A percentile compares a stretch with the other conserved stretches of the same genome.
Conservation (phyloP, 2,797 vertebrate genomes). For the Moxostoma hubbsi region DNA sequence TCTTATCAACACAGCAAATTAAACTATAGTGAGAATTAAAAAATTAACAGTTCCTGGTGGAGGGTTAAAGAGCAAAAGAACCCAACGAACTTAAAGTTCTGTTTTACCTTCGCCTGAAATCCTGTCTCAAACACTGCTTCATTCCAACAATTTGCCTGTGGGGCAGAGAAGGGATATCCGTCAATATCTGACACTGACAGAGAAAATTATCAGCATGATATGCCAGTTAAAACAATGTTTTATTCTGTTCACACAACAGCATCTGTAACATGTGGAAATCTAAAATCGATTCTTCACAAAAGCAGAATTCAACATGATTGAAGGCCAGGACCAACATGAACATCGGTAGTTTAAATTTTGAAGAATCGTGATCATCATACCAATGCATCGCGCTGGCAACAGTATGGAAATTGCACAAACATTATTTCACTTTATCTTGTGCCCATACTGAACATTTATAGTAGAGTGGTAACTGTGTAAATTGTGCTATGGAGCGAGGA, state of each 20-base stretch:
- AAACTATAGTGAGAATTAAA: slow-evolving; percentile 24
- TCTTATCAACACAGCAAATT: slow-evolving; percentile 14
- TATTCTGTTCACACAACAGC: background rate
- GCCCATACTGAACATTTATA: too few species aligned
- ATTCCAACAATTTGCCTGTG: slow-evolving; percentile 93
- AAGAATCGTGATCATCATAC: too few species aligned
- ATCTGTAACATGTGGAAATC: background rate
- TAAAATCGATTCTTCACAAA: too few species aligned
- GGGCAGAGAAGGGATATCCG: slow-evolving; percentile 53
- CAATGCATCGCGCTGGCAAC: too few species aligned
- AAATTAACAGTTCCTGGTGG: background rate
- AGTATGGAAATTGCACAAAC: too few species aligned
- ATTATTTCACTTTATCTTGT: too few species aligned
- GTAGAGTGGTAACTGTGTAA: too few species aligned
- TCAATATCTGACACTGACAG: slow-evolving; percentile 28
- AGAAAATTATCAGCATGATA: slow-evolving; percentile 25
- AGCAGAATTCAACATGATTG: too few species aligned
- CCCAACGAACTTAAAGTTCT: slow-evolving; percentile 22
- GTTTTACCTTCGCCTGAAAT: slow-evolving; percentile 91
- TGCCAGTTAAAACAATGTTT: background rate
- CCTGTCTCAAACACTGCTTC: slow-evolving; percentile 91
- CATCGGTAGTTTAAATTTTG: too few species aligned
- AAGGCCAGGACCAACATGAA: too few species aligned
- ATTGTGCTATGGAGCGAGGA: too few species aligned
- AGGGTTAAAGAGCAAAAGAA: slow-evolving; percentile 13